Base-by-base conservation (phyloP, 2,113 vertebrate genomes). In the Scatophagus argus region DNA sequence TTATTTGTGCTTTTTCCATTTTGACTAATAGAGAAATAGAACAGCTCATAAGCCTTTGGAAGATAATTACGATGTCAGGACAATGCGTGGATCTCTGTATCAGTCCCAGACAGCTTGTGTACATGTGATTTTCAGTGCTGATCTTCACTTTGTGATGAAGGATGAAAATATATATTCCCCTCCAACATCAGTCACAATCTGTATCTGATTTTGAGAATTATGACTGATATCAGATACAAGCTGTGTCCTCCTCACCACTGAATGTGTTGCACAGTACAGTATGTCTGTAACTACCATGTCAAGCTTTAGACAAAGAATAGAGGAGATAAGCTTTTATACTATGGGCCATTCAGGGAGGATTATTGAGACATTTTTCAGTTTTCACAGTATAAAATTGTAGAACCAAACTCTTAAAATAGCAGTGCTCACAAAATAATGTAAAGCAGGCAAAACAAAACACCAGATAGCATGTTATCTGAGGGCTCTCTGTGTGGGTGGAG, bases 401-500 rank as follows among this genome's bases (percentile, higher is more conserved):
- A 65, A 65, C 51, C 44, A 64, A 81, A 80, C 46, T 27, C 32
- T 38, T 62, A 63, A 64, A 85, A 67, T 52, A 58, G 23, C 32
- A 43, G 31, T 46, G 47, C 70, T 77, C 2, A 4, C 14, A 59
- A 76, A 84, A 70, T 44, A 73, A 55, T 25, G 41, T 29, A 36
- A 64, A 55, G 55, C 68, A 68, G 62, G 43, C 7, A 36, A 72
- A 89, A 77, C 59, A 58, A 82, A 81, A 60, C 66, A 73, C 46
- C 17, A 38, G 34, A 51, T 81, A 79, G 73, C 23, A 60, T 72
- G 41, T 80, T 72, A 76, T 83, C 62, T 73, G 23, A 80, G 64
- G 65, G 43, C 68, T 86, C 75, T 62, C 70, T 51, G 69, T 74
- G 84, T 77, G 85, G 74, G 80, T 65, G 79, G 77, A 85, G 71